Percentiles rank a stretch among this genome's conserved stretches.
phyloP scores from a whole-genome alignment of 2,113 vertebrate genomes.

The Datnioides undecimradiatus region DNA sequence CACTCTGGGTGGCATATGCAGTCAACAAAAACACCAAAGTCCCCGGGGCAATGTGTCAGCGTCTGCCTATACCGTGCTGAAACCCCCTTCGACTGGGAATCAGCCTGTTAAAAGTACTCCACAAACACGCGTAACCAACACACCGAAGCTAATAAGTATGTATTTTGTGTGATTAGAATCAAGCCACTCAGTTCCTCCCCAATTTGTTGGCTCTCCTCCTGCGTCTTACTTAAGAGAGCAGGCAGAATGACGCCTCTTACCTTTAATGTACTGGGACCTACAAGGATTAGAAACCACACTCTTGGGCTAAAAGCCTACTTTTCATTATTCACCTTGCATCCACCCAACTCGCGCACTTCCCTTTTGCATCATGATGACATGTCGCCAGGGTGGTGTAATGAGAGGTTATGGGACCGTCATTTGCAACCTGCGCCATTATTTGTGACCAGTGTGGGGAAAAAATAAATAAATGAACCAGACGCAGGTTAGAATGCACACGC shows the following conservation, averaged over 20 bases:
- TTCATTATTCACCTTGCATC: conserved; percentile 1
- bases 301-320: conserved; percentile 10
- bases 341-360: background rate
- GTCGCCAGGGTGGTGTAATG: background rate
- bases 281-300: conserved; percentile 16
- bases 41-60: conserved; percentile 13
- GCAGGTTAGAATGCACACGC: background rate
- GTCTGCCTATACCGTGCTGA: background rate
- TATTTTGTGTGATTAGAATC: conserved; percentile 12
- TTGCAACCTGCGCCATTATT: background rate
- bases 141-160: conserved; percentile 15
- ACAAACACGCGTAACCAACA: conserved; percentile 7
- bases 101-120: conserved; percentile 22
- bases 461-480: background rate
- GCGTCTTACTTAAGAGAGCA: background rate
- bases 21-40: conserved; percentile 35
- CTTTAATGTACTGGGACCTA: conserved; percentile 5
- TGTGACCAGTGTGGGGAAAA: background rate
- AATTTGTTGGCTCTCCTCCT: background rate
- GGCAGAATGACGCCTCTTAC: background rate
- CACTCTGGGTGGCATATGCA: conserved; percentile 9
- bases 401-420: conserved; percentile 16
- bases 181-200: conserved; percentile 3
- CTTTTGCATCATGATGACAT: background rate
- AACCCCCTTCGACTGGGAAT: background rate